Percentiles rank a stretch among this genome's conserved stretches.
Conservation (phyloP, 2,888 invertebrate genomes). For the Crepidodera aurea region DNA sequence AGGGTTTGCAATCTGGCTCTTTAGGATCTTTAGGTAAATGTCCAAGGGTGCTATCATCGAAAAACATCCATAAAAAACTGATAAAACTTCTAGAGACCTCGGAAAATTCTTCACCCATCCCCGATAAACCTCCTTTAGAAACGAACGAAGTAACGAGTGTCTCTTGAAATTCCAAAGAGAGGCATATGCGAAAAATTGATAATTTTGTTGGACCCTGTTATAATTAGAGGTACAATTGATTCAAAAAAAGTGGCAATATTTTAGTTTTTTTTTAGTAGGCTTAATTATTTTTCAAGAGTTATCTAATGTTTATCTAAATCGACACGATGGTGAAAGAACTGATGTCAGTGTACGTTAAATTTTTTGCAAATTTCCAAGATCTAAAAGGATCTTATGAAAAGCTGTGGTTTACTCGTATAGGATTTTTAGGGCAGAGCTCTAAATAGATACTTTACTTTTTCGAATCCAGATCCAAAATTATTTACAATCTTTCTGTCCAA, state of each 20-base stretch:
- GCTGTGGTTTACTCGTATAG: too few species aligned
- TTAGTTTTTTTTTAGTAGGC: constrained; percentile 54
- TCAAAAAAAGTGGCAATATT: constrained; percentile 27
- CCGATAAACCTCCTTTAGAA: constrained; percentile 47
- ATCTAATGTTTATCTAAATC: too few species aligned
- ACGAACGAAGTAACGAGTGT: constrained; percentile 54
- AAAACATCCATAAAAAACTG: constrained; percentile 65
- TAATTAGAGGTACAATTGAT: constrained; percentile 44
- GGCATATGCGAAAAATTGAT: constrained; percentile 45
- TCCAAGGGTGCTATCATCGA: constrained; percentile 69
- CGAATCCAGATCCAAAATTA: too few species aligned
- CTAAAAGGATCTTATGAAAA: too few species aligned
- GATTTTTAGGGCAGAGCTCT: too few species aligned
- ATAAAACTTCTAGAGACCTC: constrained; percentile 58
- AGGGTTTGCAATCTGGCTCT: constrained; percentile 62
- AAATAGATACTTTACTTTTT: too few species aligned
- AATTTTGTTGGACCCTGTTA: constrained; percentile 43
- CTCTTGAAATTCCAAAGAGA: constrained; percentile 51
- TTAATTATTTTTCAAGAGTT: constrained; percentile 33
- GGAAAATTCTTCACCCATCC: constrained; percentile 46
- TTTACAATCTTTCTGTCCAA: too few species aligned
- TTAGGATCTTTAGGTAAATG: constrained; percentile 68
- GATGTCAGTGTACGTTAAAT: too few species aligned
- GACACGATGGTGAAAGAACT: too few species aligned
- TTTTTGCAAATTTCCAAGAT: too few species aligned